Evolutionary conservation across 2,113 vertebrate genomes (phyloP).

Genomic region (Nicator chloris): DNA sequence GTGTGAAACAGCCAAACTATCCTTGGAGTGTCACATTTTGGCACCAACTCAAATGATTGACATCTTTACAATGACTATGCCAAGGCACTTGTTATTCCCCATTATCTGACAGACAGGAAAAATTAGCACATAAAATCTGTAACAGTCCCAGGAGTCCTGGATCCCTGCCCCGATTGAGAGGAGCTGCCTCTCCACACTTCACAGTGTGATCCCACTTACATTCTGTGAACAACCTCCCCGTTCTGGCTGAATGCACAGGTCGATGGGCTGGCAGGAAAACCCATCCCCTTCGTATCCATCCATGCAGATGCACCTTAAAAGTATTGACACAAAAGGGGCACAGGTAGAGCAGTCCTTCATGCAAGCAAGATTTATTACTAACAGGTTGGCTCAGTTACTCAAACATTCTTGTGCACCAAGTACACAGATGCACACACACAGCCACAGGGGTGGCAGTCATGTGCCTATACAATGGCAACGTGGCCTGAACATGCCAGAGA

Average conservation of each 20-base stretch:
- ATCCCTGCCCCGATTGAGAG: neutral
- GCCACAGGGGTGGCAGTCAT: neutral
- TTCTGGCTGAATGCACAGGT: conserved; percentile 78
- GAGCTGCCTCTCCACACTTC: neutral
- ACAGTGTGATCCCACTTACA: conserved; percentile 71
- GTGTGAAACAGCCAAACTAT: neutral
- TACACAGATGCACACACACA: neutral
- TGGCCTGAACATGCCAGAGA: neutral
- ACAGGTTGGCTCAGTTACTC: neutral
- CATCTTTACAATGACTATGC: neutral
- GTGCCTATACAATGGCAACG: neutral
- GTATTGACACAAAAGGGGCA: neutral
- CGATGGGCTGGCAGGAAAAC: conserved; percentile 80
- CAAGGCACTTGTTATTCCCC: neutral
- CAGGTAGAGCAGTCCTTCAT: neutral
- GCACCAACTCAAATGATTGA: neutral
- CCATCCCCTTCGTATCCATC: conserved; percentile 86
- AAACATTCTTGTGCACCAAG: neutral
- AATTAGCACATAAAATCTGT: neutral
- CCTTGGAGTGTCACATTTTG: neutral
- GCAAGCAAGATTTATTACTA: neutral
- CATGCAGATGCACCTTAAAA: conserved; percentile 72
- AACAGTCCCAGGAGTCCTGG: neutral
- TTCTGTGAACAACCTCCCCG: conserved; percentile 84
- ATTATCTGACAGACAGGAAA: neutral